Evolutionary conservation across 92 coral and sea anemone species (phyloP).

Genomic region (Epizoanthus illoricatus): DNA sequence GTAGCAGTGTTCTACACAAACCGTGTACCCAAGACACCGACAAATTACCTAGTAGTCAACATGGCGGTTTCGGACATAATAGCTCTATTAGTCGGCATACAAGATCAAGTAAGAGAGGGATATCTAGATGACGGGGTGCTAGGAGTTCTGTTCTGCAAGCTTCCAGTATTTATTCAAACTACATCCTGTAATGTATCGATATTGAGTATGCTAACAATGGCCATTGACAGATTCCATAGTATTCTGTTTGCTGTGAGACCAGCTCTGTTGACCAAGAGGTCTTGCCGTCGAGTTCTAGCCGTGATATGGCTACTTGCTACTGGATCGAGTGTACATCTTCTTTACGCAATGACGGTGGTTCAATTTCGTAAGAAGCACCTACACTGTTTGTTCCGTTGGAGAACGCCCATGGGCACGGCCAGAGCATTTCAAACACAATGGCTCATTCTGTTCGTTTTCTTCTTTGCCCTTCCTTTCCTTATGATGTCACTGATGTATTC

Average conservation of each 20-base stretch:
- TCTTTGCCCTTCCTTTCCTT: background rate
- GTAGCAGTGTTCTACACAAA: conserved; percentile 6
- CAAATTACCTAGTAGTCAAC: conserved; percentile 5
- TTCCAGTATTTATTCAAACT: conserved; percentile 7
- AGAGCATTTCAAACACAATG: conserved; percentile 1
- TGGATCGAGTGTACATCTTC: conserved; percentile 1
- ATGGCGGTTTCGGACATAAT: conserved; percentile 21
- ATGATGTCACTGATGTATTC: conserved; percentile 2
- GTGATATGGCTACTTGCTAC: background rate
- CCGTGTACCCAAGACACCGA: conserved; percentile 2
- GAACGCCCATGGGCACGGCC: background rate
- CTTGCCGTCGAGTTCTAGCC: conserved; percentile 1
- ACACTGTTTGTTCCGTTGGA: background rate
- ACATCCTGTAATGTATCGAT: conserved; percentile 20
- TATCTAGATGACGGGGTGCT: background rate
- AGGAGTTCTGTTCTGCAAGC: background rate
- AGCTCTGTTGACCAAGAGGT: background rate
- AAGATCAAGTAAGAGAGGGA: background rate
- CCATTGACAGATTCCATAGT: conserved; percentile 29
- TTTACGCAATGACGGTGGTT: background rate
- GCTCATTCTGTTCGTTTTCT: background rate
- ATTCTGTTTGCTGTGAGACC: conserved; percentile 9
- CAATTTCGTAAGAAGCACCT: background rate
- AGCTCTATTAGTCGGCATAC: background rate
- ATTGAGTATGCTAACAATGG: conserved; percentile 10